Conservation (phyloP, 2,888 invertebrate genomes). For the Oscheius sp. region DNA sequence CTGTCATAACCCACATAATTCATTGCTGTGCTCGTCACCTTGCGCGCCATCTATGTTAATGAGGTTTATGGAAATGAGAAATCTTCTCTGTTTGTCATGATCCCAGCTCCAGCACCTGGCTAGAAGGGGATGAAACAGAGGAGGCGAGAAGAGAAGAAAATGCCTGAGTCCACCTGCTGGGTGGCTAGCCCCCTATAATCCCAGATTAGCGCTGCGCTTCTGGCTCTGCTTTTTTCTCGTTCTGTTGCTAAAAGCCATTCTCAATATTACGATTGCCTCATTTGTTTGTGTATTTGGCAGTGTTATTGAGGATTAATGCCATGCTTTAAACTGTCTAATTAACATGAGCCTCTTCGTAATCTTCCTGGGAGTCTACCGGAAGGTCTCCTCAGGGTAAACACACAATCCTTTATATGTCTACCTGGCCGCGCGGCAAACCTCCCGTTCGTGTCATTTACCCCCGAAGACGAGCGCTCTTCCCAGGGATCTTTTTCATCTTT, state of each 20-base stretch:
- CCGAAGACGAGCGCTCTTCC: not conserved
- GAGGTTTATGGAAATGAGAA: constrained; percentile 26
- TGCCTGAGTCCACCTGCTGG: not conserved
- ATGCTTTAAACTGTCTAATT: not conserved
- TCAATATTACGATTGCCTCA: not conserved
- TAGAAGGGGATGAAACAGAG: too few relatives aligned
- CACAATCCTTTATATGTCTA: not conserved
- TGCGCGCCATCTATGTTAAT: constrained; percentile 28
- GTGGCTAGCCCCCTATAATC: not conserved
- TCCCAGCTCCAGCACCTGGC: not conserved
- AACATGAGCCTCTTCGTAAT: constrained; percentile 13
- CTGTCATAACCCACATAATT: too few relatives aligned
- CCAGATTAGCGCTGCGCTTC: not conserved
- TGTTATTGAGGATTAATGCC: not conserved
- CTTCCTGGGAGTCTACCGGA: constrained; percentile 16
- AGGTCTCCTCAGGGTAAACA: constrained; percentile 3
- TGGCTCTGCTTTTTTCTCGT: not conserved
- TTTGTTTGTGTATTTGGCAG: not conserved
- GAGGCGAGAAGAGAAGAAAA: not conserved
- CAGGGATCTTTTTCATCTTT: not conserved
- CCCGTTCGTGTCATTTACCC: constrained; percentile 1
- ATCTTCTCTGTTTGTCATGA: not conserved
- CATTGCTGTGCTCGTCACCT: not conserved
- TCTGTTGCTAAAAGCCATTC: too few relatives aligned
- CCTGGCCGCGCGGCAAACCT: not conserved